Evolutionary conservation across 2,888 invertebrate genomes (phyloP), one percentile per base, ranked within the genome.

Genomic region (Drosophila neoperkinsi): DNA sequence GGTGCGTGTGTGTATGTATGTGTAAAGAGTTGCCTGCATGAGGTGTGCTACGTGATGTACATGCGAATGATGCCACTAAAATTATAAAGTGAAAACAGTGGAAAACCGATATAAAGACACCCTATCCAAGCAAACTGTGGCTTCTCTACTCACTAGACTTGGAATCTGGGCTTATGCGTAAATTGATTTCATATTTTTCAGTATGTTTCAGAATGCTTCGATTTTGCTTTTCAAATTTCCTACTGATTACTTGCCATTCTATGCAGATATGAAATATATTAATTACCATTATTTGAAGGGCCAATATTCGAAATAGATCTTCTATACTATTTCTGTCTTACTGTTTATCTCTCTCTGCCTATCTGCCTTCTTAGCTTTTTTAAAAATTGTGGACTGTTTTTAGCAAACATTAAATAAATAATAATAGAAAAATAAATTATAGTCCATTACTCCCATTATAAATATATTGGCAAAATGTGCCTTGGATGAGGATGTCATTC

Each of bases 11-110:
- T 28, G 31, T 36, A 33, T 52, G 46, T 46, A 1, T 4, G 46
- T 71, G 62, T 49, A 60, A 62, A 60, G 77, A 77, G 68, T 68
- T 76, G 58, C 57, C 50, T 34, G 67, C 71, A 71, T 65, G 68
- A 76, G 72, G 61, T 68, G 68, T 62, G 67, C 77, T 72, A 77
- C 77, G 77, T 77, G 77, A 72, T 53, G 62, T 58, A 77, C 68
- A 72, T 77, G 21, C 31, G 30, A 77, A 76, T 77, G 57, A 36
- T 30, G 60, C 56, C 49, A 50, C n/a, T 34, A 52, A 36, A 33
- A 61, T 57, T 43, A 43, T 60, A 28, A 46, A 16, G 25, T 33
- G 10, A 61, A 64, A 36, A 30, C 21, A 38, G 21, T 21, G 21
- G 30, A 30, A 56, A 50, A 9, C 21, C 36, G 33, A 49, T 16